These are phyloP conservation scores for Calameuta filiformis DNA, from an alignment of 2,888 invertebrate species.

Conservation along the genomic window DNA sequence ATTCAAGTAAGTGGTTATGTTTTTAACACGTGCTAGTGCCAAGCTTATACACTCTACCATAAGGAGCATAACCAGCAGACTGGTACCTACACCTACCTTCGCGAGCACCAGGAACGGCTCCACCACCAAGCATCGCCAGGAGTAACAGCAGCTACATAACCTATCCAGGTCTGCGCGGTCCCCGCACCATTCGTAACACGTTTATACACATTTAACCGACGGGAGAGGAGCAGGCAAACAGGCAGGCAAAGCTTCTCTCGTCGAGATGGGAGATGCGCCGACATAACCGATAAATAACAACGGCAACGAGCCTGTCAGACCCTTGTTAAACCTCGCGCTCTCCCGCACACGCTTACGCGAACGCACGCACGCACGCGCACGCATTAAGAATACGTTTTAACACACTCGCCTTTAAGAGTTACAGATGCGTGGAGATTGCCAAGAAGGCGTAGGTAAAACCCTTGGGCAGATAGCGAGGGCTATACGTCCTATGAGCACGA, in stretches of 20 bases:
- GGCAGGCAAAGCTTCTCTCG: constrained; percentile 37
- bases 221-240: constrained; percentile 18
- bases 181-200: constrained; percentile 7
- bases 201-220: constrained; percentile 3
- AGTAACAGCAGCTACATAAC: background rate
- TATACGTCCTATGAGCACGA: constrained; percentile 7
- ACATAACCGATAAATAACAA: constrained; percentile 66
- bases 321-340: constrained; percentile 58
- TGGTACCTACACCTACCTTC: constrained; percentile 1
- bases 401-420: constrained; percentile 25
- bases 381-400: constrained; percentile 19
- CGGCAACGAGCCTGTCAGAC: constrained; percentile 66
- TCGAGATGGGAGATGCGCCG: constrained; percentile 62
- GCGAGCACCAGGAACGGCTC: constrained; percentile 14
- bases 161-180: background rate
- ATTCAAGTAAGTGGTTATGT: constrained; percentile 60
- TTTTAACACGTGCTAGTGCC: constrained; percentile 58
- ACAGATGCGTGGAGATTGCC: constrained; percentile 25
- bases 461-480: background rate
- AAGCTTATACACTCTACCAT: constrained; percentile 33
- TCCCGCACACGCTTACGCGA: constrained; percentile 35
- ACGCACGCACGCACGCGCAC: constrained; percentile 4
- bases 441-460: constrained; percentile 14
- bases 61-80: constrained; percentile 31
- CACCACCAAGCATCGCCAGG: constrained; percentile 13